Evolutionary conservation across 2,797 vertebrate species (phyloP).

Genomic region (Gambelia wislizenii): DNA sequence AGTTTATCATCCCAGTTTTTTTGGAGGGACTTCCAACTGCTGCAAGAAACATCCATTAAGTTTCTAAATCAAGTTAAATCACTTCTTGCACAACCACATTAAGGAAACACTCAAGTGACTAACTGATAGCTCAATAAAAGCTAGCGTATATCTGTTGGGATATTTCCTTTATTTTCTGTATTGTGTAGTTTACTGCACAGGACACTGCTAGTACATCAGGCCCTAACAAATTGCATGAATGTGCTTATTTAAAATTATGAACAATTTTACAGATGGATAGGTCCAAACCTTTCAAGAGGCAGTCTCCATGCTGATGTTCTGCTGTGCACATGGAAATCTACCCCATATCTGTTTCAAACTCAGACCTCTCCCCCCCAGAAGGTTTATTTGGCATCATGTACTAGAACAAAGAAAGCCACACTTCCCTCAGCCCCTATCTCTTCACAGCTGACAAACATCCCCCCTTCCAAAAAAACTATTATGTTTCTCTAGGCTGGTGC

Average conservation of each 20-base stretch:
- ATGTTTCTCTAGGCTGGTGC: no score
- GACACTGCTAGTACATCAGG: not conserved
- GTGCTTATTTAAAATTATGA: not conserved
- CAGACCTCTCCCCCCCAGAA: no score
- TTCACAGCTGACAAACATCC: no score
- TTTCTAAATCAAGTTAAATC: not conserved
- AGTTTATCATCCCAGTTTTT: slow-evolving; percentile 20
- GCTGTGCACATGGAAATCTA: not conserved
- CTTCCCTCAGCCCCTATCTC: no score
- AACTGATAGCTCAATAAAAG: not conserved
- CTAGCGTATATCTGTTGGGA: not conserved
- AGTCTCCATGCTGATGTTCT: not conserved
- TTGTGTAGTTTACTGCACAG: not conserved
- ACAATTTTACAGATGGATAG: not conserved
- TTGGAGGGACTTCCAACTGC: slow-evolving; percentile 38
- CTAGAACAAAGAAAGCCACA: no score
- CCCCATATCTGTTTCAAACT: not conserved
- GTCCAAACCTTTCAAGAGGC: not conserved
- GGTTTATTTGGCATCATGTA: no score
- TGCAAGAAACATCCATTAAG: slow-evolving; percentile 35
- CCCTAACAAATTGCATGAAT: not conserved
- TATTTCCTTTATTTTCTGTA: not conserved
- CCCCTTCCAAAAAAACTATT: no score
- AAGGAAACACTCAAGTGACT: not conserved
- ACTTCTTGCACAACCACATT: not conserved